Conservation (phyloP, 1,140 invertebrate genomes). For the Brachionus rubens region DNA sequence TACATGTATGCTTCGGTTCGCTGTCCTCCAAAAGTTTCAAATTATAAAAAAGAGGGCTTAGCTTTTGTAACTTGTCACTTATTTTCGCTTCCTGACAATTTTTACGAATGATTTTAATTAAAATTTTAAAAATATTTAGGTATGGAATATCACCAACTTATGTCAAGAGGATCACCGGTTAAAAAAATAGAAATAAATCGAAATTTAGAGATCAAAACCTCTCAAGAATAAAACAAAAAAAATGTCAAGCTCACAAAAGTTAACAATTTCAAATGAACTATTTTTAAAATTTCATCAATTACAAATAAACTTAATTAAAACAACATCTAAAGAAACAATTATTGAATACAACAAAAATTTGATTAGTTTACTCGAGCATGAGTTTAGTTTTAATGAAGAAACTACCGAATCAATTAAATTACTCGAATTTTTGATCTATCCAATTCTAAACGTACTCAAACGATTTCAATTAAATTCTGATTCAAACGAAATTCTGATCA, state of each 20-base stretch:
- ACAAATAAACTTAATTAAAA: slow-evolving; percentile 22
- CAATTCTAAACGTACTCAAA: slow-evolving; percentile 20
- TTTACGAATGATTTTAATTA: too few relatives aligned
- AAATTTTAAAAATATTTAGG: too few relatives aligned
- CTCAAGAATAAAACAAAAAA: background rate
- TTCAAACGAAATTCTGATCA: slow-evolving; percentile 10
- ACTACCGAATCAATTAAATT: background rate
- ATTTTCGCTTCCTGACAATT: too few relatives aligned
- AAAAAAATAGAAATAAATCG: slow-evolving; percentile 34
- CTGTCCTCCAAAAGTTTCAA: too few relatives aligned
- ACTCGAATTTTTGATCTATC: slow-evolving; percentile 16
- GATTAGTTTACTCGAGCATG: background rate
- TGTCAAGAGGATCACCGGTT: slow-evolving; percentile 1
- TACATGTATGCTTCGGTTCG: too few relatives aligned
- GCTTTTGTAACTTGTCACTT: too few relatives aligned
- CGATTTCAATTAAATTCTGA: slow-evolving; percentile 23
- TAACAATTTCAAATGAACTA: slow-evolving; percentile 10
- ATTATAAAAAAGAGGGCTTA: too few relatives aligned
- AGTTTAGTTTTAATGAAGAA: background rate
- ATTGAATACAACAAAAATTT: background rate
- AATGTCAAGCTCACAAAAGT: background rate
- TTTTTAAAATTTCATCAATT: slow-evolving; percentile 42
- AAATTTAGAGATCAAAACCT: slow-evolving; percentile 21
- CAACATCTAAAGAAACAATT: background rate
- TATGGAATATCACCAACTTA: background rate